Percentiles rank a stretch among this genome's conserved stretches.
These are phyloP conservation scores for Atherinosoma microstoma DNA, from an alignment of 2,797 vertebrate genomes.

Conservation along the genomic window DNA sequence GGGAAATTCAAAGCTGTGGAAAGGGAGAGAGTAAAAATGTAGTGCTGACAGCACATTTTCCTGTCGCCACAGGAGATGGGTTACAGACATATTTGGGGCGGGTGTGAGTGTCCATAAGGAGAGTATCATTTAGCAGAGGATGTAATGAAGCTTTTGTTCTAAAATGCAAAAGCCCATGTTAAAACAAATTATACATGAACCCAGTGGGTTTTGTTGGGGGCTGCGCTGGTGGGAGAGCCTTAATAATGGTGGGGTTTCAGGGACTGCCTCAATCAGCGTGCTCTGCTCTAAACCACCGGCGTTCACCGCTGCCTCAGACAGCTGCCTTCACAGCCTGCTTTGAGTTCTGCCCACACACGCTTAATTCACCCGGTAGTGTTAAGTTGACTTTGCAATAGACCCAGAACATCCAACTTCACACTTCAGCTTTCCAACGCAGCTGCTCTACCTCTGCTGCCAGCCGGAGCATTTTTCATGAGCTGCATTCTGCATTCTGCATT, in stretches of 20 bases:
- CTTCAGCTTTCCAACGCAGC: conserved; percentile 69
- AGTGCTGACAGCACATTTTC: conserved; percentile 65
- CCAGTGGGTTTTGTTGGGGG: conserved; percentile 12
- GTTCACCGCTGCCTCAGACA: conserved; percentile 62
- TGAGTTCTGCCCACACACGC: conserved; percentile 69
- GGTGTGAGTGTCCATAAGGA: conserved; percentile 42
- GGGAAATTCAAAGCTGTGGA: conserved; percentile 52
- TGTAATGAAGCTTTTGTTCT: conserved; percentile 20
- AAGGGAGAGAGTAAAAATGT: conserved; percentile 35
- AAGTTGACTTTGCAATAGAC: conserved; percentile 72
- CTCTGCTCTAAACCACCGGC: conserved; percentile 35
- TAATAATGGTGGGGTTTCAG: conserved; percentile 38
- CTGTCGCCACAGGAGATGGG: conserved; percentile 32
- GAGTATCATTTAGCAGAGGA: conserved; percentile 18
- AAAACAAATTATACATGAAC: conserved; percentile 20
- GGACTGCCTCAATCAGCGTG: conserved; percentile 10
- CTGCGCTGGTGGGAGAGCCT: conserved; percentile 5
- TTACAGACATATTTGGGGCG: conserved; percentile 60
- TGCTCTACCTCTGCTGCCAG: conserved; percentile 70
- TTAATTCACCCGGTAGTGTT: conserved; percentile 70
- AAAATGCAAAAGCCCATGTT: conserved; percentile 15
- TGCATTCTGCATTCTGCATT: conserved; percentile 20
- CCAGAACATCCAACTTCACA: conserved; percentile 66
- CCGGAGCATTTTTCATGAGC: conserved; percentile 42
- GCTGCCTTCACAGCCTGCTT: conserved; percentile 73